A percentile compares a stretch with the other conserved stretches of the same genome.
Conservation (phyloP, 1,140 invertebrate species). For the Philopotamus ludificatus region DNA sequence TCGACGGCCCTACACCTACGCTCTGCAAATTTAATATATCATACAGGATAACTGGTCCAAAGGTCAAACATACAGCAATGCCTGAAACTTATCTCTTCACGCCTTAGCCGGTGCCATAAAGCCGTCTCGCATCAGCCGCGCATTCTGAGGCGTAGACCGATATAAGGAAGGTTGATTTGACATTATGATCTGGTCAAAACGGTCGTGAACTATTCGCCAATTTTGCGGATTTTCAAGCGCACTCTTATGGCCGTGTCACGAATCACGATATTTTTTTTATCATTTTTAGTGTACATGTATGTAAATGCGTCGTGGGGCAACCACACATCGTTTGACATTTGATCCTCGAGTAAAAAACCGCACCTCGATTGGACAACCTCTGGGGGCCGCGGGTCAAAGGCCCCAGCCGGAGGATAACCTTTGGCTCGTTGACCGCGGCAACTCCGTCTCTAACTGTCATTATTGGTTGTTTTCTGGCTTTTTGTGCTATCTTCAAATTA, state of each 20-base stretch:
- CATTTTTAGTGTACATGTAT: not conserved
- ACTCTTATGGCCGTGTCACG: not conserved
- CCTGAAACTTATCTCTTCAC: not conserved
- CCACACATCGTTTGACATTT: not conserved
- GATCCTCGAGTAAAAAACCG: not conserved
- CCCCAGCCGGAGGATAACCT: not conserved
- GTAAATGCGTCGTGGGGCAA: not conserved
- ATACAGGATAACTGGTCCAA: slow-evolving; percentile 16
- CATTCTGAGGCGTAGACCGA: not conserved
- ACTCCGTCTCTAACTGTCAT: too few relatives aligned
- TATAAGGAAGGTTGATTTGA: slow-evolving; percentile 16
- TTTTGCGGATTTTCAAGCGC: not conserved
- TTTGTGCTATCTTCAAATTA: too few relatives aligned
- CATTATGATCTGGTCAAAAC: slow-evolving; percentile 1
- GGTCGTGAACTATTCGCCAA: not conserved
- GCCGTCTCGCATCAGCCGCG: not conserved
- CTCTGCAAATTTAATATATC: slow-evolving; percentile 11
- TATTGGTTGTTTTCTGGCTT: too few relatives aligned
- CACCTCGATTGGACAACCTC: slow-evolving; percentile 6
- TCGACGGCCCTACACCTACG: slow-evolving; percentile 5
- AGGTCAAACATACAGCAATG: slow-evolving; percentile 16
- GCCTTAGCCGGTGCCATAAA: not conserved
- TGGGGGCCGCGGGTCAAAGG: slow-evolving; percentile 3
- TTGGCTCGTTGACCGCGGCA: slow-evolving; percentile 10
- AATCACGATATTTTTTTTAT: too few relatives aligned